Conservation (phyloP, 2,113 vertebrate genomes). For the Poecile atricapillus region DNA sequence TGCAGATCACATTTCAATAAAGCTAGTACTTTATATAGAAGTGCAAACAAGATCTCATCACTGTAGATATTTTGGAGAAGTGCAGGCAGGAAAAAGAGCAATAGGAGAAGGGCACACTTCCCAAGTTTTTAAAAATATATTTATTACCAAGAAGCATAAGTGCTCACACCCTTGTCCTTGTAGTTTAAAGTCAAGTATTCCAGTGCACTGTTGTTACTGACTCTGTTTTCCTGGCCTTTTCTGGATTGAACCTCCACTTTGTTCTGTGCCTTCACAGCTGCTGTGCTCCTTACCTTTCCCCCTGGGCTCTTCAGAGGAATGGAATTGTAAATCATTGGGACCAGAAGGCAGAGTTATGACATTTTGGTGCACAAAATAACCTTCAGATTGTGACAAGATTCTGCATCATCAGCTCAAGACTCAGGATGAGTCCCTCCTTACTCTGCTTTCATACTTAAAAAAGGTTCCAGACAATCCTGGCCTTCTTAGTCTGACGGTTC, state of each 20-base stretch:
- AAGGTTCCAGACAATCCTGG: accelerated
- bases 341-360: background rate
- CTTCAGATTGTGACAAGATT: background rate
- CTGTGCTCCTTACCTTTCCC: background rate
- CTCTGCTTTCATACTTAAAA: background rate
- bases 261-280: background rate
- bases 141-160: background rate
- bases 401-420: background rate
- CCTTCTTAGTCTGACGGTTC: background rate
- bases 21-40: background rate
- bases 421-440: background rate
- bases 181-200: background rate
- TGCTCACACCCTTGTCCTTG: background rate
- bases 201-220: background rate
- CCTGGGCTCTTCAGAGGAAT: background rate
- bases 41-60: background rate
- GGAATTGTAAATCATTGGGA: background rate
- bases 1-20: background rate
- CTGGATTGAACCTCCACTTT: background rate
- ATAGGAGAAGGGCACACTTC: background rate
- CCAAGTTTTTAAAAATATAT: background rate
- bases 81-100: background rate
- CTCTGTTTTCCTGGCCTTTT: background rate
- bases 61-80: background rate
- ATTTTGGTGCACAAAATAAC: background rate